Evolutionary conservation across 2,888 invertebrate genomes (phyloP).

Genomic region (Acleris cristana): DNA sequence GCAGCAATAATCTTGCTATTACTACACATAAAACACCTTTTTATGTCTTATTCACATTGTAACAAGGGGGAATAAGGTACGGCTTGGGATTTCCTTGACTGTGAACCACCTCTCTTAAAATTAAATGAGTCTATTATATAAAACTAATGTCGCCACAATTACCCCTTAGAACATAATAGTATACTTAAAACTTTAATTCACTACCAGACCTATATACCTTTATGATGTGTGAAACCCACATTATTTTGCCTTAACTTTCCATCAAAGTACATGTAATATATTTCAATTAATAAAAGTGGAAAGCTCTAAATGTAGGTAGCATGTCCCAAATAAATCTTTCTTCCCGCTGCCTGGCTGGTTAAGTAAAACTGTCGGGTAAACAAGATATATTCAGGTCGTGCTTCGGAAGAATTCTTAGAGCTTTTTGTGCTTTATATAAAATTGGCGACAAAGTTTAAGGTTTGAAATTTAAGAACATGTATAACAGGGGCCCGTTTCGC

Average conservation of each 20-base stretch:
- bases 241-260: too few species aligned
- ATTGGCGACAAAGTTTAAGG: conserved; percentile 4
- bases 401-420: conserved; percentile 11
- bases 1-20: too few species aligned
- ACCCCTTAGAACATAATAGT: neutral
- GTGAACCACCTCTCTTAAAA: too few species aligned
- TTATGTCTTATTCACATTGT: too few species aligned
- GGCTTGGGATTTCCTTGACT: too few species aligned
- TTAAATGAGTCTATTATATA: too few species aligned
- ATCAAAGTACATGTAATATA: neutral
- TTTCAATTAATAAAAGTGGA: conserved; percentile 13
- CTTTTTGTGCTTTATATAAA: neutral
- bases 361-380: conserved; percentile 28
- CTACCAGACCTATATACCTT: too few species aligned
- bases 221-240: too few species aligned
- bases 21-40: too few species aligned
- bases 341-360: conserved; percentile 13
- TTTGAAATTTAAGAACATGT: conserved; percentile 5
- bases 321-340: conserved; percentile 25
- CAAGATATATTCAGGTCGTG: conserved; percentile 24
- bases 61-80: too few species aligned
- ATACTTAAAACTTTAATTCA: too few species aligned
- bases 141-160: neutral
- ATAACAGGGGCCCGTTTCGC: neutral
- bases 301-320: conserved; percentile 9